Evolutionary conservation across 2,797 vertebrate species (phyloP).

Genomic region (Potorous gilbertii): DNA sequence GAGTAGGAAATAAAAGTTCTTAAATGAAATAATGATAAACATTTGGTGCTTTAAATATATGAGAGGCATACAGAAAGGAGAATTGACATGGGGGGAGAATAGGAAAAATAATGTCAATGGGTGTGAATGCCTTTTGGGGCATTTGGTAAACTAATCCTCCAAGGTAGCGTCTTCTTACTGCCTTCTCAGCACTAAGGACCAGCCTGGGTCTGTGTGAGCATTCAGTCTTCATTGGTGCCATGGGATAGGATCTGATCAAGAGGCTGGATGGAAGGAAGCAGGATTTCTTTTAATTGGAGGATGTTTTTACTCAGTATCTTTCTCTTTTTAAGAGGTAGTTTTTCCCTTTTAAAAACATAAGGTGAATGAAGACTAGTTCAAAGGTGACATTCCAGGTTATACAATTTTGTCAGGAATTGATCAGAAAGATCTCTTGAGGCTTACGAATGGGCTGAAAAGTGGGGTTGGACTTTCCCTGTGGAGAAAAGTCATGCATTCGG

Average conservation of each 20-base stretch:
- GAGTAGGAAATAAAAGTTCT: constrained; percentile 65
- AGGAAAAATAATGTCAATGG: constrained; percentile 54
- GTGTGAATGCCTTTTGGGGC: constrained; percentile 42
- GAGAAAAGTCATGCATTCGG: constrained; percentile 15
- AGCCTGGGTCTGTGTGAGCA: constrained; percentile 21
- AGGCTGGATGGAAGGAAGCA: neutral
- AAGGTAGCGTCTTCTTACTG: constrained; percentile 41
- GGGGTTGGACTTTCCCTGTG: constrained; percentile 32
- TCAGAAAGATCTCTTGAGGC: constrained; percentile 45
- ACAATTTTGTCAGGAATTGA: constrained; percentile 26
- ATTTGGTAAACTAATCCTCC: constrained; percentile 57
- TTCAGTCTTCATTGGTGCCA: constrained; percentile 47
- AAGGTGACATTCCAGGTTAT: constrained; percentile 58
- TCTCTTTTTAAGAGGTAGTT: constrained; percentile 46
- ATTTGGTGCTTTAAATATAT: constrained; percentile 70
- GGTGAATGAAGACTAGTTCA: constrained; percentile 30
- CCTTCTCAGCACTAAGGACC: neutral
- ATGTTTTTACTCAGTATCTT: constrained; percentile 58
- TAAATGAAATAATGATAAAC: constrained; percentile 68
- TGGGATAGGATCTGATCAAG: neutral
- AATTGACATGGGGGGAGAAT: constrained; percentile 27
- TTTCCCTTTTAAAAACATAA: constrained; percentile 47
- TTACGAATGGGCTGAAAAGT: constrained; percentile 37
- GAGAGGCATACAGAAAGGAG: constrained; percentile 61
- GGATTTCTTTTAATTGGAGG: constrained; percentile 11